Evolutionary conservation across 2,888 invertebrate species (phyloP), one percentile per base, ranked within the genome.

Genomic region (Protodeltote pygarga): DNA sequence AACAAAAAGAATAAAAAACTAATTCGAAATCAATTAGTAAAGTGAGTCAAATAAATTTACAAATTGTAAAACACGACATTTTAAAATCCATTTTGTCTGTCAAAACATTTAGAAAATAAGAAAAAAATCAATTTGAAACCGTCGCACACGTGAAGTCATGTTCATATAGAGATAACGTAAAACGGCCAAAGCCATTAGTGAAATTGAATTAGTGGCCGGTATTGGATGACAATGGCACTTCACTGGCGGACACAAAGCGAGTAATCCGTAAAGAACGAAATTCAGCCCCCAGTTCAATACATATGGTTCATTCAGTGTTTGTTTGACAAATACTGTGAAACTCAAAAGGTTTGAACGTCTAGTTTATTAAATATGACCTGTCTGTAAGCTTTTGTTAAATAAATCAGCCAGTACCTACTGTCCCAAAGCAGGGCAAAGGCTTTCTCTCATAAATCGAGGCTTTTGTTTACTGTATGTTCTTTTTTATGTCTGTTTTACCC

Each of bases 151-250:
- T 32, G 13, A 19, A 15, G 14, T 27, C 58, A 21, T 15, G 15
- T 47, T 15, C 24, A 47, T 29, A 40, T 41, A 52, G 41, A 52
- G 27, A 52, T 49, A 49, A 62, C 73, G 58, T 70, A 71, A 73
- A 78, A 77, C 71, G 55, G 72, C 62, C 71, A 65, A 53, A 68
- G 48, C 81, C 79, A 84, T 85, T 85, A 82, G 79, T 74, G 74
- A 79, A 85, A 86, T 84, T 85, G 76, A 82, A 81, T 85, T 83
- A 84, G 77, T 73, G 74, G 71, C 53, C 65, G 64, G 70, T 73
- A 83, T 79, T 69, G 72, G 70, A 75, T 76, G 75, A 83, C 82
- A 83, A 83, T 80, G 57, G 76, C 69, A 72, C 73, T 77, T 75
- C 65, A 71, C 44, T 40, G 55, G 16, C 39, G 44, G 45, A 54